phyloP scores from a whole-genome alignment of 2,888 invertebrate genomes.

The Amorpha juglandis region DNA sequence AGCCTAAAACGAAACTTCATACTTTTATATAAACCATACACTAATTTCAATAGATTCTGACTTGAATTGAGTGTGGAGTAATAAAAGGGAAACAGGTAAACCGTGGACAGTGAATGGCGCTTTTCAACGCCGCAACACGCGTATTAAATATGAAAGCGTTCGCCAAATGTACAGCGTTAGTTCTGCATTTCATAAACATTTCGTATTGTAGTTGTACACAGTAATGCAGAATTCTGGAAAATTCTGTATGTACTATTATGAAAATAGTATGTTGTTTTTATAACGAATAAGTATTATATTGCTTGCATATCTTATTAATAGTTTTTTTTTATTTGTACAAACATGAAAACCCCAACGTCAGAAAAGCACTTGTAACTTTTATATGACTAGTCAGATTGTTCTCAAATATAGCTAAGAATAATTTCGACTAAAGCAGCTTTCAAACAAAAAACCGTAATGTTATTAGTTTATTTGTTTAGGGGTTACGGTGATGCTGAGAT shows the following conservation, averaged over 20 bases:
- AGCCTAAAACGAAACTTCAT: not conserved
- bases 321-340: no score
- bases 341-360: no score
- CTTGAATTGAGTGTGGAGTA: slow-evolving; percentile 29
- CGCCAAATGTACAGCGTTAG: slow-evolving; percentile 44
- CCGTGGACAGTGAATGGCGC: slow-evolving; percentile 43
- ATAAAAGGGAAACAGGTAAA: slow-evolving; percentile 40
- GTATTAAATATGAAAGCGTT: slow-evolving; percentile 58
- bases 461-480: no score
- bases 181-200: slow-evolving; percentile 37
- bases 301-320: no score
- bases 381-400: no score
- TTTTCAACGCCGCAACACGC: slow-evolving; percentile 49
- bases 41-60: slow-evolving; percentile 7
- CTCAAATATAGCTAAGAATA: no score
- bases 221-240: not conserved
- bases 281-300: no score
- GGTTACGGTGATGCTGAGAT: no score
- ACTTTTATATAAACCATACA: not conserved
- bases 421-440: no score
- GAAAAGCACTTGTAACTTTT: no score
- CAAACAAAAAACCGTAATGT: no score
- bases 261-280: no score
- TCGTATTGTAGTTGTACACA: not conserved
- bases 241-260: not conserved